A percentile compares a stretch with the other conserved stretches of the same genome.
Evolutionary conservation across 2,888 invertebrate species (phyloP).

Genomic region (Chloroclystis v-ata): DNA sequence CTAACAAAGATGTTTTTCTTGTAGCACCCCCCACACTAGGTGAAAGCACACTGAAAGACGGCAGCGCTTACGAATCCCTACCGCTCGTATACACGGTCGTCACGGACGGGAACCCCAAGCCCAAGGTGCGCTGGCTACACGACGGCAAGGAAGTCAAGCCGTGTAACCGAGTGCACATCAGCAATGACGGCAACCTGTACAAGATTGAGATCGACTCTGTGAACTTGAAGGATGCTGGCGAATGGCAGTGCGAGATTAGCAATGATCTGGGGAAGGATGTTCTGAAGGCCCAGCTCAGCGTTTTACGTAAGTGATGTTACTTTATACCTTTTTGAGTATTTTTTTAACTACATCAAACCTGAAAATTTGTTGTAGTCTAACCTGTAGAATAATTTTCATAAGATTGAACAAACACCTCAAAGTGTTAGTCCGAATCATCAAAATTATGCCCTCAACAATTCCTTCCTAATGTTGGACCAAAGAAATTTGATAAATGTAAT

Average conservation of each 20-base stretch:
- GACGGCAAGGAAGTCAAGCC: slow-evolving; percentile 84
- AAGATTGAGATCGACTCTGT: slow-evolving; percentile 85
- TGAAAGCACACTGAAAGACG: slow-evolving; percentile 85
- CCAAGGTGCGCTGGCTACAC: slow-evolving; percentile 87
- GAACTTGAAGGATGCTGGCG: slow-evolving; percentile 85
- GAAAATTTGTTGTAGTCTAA: too few species aligned
- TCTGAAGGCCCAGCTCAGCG: slow-evolving; percentile 83
- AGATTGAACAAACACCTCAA: too few species aligned
- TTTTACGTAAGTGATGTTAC: slow-evolving; percentile 79
- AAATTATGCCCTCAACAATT: too few species aligned
- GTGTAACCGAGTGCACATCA: slow-evolving; percentile 79
- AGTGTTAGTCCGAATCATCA: too few species aligned
- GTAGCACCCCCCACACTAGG: slow-evolving; percentile 84
- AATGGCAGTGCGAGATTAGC: slow-evolving; percentile 88
- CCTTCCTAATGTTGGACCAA: too few species aligned
- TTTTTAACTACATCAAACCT: too few species aligned
- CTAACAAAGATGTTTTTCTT: slow-evolving; percentile 26
- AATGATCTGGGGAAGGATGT: slow-evolving; percentile 90
- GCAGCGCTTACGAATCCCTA: slow-evolving; percentile 87
- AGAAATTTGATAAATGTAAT: too few species aligned
- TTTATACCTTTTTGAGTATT: too few species aligned
- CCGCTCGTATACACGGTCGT: slow-evolving; percentile 87
- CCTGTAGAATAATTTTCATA: too few species aligned
- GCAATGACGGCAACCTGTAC: slow-evolving; percentile 83
- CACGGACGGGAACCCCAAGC: slow-evolving; percentile 86